Percentiles rank a stretch among this genome's conserved stretches.
Conservation (phyloP, 2,113 vertebrate genomes). For the Menidia beryllina region DNA sequence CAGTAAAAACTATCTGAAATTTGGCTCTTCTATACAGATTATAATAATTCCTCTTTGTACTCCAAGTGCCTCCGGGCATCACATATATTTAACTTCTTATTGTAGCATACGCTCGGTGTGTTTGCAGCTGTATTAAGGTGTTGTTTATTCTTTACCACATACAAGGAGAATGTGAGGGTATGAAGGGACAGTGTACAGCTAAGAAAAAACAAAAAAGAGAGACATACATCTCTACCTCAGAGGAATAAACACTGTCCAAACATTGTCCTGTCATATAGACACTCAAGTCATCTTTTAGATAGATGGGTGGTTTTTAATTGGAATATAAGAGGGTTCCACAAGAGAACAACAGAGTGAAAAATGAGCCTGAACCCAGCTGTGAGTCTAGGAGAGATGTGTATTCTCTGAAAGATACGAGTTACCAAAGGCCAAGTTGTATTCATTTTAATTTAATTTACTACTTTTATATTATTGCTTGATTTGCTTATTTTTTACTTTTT, state of each 20-base stretch:
- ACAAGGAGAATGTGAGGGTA: background rate
- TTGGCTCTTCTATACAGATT: background rate
- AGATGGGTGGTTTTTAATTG: no score
- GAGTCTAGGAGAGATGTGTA: background rate
- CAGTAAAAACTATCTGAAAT: background rate
- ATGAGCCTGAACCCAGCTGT: no score
- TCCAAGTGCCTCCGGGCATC: constrained; percentile 15
- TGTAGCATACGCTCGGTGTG: constrained; percentile 1
- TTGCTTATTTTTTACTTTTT: background rate
- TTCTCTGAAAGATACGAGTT: background rate
- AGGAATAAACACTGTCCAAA: no score
- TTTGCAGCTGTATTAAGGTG: background rate
- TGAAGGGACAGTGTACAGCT: background rate
- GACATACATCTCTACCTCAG: no score
- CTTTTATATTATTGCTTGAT: background rate
- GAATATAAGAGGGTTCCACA: no score
- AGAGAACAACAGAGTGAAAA: no score
- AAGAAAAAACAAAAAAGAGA: background rate
- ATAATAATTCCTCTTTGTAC: constrained; percentile 3
- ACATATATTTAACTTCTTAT: background rate
- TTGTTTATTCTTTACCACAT: background rate
- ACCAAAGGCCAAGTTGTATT: background rate
- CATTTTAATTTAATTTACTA: background rate
- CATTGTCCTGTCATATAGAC: no score
- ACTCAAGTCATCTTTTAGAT: no score